Conservation (phyloP, 2,113 vertebrate genomes). For the Nothocercus julius region DNA sequence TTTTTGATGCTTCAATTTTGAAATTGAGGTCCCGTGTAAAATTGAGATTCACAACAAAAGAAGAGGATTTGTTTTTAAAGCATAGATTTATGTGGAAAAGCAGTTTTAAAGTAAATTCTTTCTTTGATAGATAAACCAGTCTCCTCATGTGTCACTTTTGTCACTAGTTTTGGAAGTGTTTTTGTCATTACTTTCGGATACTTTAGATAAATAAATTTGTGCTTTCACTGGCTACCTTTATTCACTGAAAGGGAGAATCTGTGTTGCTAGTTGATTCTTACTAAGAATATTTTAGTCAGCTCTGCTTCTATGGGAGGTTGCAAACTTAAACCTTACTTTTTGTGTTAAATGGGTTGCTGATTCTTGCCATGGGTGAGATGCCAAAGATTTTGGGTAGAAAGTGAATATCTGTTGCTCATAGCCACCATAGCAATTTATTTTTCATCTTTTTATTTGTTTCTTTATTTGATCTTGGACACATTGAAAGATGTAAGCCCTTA, state of each 20-base stretch:
- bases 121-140: not conserved
- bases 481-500: constrained; percentile 60
- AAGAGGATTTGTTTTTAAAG: not conserved
- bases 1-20: not conserved
- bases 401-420: not conserved
- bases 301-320: not conserved
- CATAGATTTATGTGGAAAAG: not conserved
- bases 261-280: not conserved
- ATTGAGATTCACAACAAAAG: not conserved
- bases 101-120: not conserved
- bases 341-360: not conserved
- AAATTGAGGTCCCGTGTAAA: not conserved
- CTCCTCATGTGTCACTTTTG: not conserved
- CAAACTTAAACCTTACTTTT: not conserved
- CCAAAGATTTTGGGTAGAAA: not conserved
- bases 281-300: not conserved
- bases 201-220: not conserved
- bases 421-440: not conserved
- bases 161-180: not conserved
- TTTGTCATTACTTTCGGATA: not conserved
- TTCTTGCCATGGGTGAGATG: not conserved
- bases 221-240: not conserved
- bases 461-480: constrained; percentile 48
- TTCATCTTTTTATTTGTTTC: constrained; percentile 41
- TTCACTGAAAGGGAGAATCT: accelerated